Conservation (phyloP, 2,888 invertebrate species). For the Ennomos quercinarius region DNA sequence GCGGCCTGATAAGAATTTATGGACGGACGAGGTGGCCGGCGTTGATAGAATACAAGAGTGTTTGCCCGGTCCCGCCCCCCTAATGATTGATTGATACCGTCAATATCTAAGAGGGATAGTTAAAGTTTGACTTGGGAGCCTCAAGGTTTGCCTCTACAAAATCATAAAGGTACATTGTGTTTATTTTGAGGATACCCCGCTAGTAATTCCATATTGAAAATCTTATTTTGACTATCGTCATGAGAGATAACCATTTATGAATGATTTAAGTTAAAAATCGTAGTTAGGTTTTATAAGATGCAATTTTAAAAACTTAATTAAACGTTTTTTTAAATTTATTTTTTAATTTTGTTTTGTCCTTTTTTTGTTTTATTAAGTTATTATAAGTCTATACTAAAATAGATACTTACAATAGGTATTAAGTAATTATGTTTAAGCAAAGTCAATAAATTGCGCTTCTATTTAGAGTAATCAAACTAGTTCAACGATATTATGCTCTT, state of each 20-base stretch:
- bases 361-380: no score
- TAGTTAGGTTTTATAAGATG: no score
- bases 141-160: constrained; percentile 3
- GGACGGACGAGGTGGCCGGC: constrained; percentile 71
- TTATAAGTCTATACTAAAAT: no score
- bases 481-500: constrained; percentile 59
- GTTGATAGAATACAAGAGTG: constrained; percentile 75
- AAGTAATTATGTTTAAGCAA: background rate
- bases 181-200: background rate
- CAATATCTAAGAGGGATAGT: constrained; percentile 58
- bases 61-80: constrained; percentile 58
- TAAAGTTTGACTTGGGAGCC: constrained; percentile 40
- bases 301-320: no score
- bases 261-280: no score
- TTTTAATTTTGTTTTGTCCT: no score
- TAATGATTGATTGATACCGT: constrained; percentile 74
- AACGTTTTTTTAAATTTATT: no score
- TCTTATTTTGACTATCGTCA: no score
- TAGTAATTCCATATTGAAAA: background rate
- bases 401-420: no score
- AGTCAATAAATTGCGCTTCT: constrained; percentile 23
- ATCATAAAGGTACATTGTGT: constrained; percentile 4
- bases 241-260: no score
- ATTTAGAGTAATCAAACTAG: constrained; percentile 40
- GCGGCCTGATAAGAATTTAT: constrained; percentile 77